phyloP scores from a whole-genome alignment of 2,113 vertebrate species.

The Xiphias gladius region DNA sequence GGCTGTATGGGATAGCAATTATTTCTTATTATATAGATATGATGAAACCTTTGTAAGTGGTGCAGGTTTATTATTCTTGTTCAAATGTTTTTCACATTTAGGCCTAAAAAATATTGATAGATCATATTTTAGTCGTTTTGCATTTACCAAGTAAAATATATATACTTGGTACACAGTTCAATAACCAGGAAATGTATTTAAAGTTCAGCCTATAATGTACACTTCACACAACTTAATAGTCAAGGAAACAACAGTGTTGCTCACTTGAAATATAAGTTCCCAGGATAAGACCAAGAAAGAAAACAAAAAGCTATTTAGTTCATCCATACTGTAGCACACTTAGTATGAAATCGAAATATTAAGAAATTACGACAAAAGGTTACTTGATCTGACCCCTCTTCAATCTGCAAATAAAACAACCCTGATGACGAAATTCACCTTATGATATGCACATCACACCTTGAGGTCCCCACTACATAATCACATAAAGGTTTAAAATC shows the following conservation, averaged over 20 bases:
- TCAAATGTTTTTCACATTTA: not conserved
- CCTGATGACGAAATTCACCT: not conserved
- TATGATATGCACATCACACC: not conserved
- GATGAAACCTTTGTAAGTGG: not conserved
- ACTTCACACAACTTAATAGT: not conserved
- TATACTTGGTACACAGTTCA: too few relatives aligned
- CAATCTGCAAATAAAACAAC: not conserved
- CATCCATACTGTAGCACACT: not conserved
- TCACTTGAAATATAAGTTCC: not conserved
- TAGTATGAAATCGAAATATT: not conserved
- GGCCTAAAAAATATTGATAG: not conserved
- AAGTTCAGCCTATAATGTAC: too few relatives aligned
- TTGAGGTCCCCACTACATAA: not conserved
- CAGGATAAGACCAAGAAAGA: not conserved
- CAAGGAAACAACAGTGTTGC: not conserved
- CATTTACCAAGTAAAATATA: too few relatives aligned
- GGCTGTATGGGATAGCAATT: not conserved
- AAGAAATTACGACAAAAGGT: not conserved
- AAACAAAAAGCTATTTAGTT: not conserved
- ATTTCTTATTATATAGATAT: not conserved
- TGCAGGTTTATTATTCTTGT: not conserved
- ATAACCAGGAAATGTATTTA: too few relatives aligned
- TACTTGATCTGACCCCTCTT: not conserved
- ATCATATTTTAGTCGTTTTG: not conserved
- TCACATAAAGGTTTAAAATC: not conserved